phyloP scores from a whole-genome alignment of 2,888 invertebrate genomes.

The Caenorhabditis sulstoni region DNA sequence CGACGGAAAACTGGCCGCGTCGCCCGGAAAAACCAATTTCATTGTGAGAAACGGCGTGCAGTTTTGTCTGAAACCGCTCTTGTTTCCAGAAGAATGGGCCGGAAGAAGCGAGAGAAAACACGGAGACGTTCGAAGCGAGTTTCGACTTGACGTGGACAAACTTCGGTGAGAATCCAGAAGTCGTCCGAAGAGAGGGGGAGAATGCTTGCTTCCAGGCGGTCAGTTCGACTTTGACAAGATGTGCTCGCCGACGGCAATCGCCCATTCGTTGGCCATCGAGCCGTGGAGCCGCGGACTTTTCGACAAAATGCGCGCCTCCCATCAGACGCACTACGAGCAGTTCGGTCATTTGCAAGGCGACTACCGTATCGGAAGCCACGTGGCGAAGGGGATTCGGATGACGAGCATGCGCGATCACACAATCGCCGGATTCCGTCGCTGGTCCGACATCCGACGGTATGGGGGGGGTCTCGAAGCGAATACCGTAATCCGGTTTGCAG shows the following conservation, averaged over 20 bases:
- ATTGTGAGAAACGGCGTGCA: constrained; percentile 16
- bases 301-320: constrained; percentile 85
- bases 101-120: constrained; percentile 33
- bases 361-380: constrained; percentile 56
- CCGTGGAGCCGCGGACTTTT: constrained; percentile 87
- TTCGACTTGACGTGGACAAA: constrained; percentile 86
- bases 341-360: constrained; percentile 72
- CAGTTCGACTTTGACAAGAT: constrained; percentile 88
- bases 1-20: constrained; percentile 85
- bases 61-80: neutral
- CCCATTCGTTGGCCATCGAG: constrained; percentile 87
- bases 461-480: neutral
- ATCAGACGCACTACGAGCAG: constrained; percentile 90
- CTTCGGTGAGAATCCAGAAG: no score
- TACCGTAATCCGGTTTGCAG: constrained; percentile 58
- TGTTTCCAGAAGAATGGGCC: constrained; percentile 57
- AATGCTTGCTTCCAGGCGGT: constrained; percentile 75
- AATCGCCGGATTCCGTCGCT: constrained; percentile 84
- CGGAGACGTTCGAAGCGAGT: constrained; percentile 83
- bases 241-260: constrained; percentile 85
- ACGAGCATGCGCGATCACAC: constrained; percentile 89
- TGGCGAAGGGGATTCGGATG: constrained; percentile 82
- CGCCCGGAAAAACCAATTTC: constrained; percentile 47
- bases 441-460: constrained; percentile 75
- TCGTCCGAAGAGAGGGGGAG: neutral